These are phyloP conservation scores for Tetragnatha versicolor DNA, from an alignment of 1,140 invertebrate genomes.

Conservation along the genomic window DNA sequence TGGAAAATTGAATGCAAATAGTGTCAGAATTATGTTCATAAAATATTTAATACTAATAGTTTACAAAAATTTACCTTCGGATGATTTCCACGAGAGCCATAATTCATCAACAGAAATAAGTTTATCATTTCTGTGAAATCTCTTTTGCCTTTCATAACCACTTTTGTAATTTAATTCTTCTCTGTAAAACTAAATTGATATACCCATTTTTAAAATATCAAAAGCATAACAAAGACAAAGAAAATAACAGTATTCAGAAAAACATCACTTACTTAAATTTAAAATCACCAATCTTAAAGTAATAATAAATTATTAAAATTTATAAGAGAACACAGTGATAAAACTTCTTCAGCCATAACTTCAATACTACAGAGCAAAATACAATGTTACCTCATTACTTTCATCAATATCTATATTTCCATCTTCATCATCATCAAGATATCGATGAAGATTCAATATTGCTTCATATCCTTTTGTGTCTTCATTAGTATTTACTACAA, in stretches of 20 bases:
- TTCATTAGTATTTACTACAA: slow-evolving; percentile 56
- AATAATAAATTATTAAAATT: neutral
- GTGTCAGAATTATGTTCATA: no score
- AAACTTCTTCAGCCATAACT: neutral
- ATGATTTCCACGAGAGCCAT: slow-evolving; percentile 92
- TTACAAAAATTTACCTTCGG: slow-evolving; percentile 48
- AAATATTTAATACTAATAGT: neutral
- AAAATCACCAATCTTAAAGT: neutral
- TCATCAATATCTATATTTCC: slow-evolving; percentile 93
- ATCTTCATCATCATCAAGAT: slow-evolving; percentile 93
- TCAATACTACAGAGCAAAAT: neutral
- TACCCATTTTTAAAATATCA: neutral
- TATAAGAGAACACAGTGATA: neutral
- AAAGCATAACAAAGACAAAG: neutral
- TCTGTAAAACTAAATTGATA: slow-evolving; percentile 78
- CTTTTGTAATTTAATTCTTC: slow-evolving; percentile 94
- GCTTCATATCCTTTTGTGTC: slow-evolving; percentile 87
- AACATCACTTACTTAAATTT: neutral
- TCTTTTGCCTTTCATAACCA: slow-evolving; percentile 85
- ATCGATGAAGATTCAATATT: slow-evolving; percentile 83
- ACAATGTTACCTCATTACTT: slow-evolving; percentile 83
- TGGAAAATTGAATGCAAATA: no score
- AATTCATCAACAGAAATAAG: slow-evolving; percentile 93
- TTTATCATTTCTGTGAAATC: slow-evolving; percentile 94
- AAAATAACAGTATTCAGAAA: neutral